These are phyloP conservation scores for Lathronympha strigana DNA, from an alignment of 2,888 invertebrate species.

Conservation along the genomic window DNA sequence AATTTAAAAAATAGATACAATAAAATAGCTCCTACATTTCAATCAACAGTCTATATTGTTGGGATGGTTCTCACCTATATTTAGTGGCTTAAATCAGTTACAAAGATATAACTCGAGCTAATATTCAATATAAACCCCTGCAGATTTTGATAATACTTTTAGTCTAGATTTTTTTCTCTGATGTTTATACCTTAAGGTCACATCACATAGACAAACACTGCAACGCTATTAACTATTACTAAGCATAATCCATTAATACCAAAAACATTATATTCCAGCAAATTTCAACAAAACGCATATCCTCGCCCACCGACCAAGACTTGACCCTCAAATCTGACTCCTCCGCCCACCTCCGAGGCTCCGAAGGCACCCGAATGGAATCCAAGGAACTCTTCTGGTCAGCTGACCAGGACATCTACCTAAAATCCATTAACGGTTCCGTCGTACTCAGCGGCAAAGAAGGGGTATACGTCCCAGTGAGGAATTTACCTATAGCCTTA, in stretches of 20 bases:
- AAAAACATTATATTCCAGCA: constrained; percentile 62
- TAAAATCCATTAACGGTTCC: constrained; percentile 91
- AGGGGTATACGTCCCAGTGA: constrained; percentile 88
- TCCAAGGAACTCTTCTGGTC: constrained; percentile 88
- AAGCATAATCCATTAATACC: background rate
- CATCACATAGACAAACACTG: too few species aligned
- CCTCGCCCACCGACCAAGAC: constrained; percentile 88
- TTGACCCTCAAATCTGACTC: constrained; percentile 88
- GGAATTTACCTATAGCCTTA: constrained; percentile 87
- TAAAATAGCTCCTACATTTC: too few species aligned
- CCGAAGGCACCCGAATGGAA: constrained; percentile 91
- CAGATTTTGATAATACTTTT: too few species aligned
- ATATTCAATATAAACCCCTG: too few species aligned
- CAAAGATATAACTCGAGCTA: too few species aligned
- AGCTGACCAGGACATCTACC: constrained; percentile 90
- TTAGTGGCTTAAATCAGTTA: too few species aligned
- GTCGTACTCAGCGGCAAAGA: constrained; percentile 88
- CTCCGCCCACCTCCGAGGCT: constrained; percentile 88
- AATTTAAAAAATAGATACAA: too few species aligned
- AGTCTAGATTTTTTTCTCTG: too few species aligned
- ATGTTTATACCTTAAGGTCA: background rate
- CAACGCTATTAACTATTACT: too few species aligned
- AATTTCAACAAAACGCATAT: constrained; percentile 88
- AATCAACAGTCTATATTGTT: too few species aligned
- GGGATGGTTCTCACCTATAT: too few species aligned